Percentiles rank a stretch among this genome's conserved stretches.
phyloP scores from a whole-genome alignment of 2,113 vertebrate species.

The Campylomormyrus tamandua region DNA sequence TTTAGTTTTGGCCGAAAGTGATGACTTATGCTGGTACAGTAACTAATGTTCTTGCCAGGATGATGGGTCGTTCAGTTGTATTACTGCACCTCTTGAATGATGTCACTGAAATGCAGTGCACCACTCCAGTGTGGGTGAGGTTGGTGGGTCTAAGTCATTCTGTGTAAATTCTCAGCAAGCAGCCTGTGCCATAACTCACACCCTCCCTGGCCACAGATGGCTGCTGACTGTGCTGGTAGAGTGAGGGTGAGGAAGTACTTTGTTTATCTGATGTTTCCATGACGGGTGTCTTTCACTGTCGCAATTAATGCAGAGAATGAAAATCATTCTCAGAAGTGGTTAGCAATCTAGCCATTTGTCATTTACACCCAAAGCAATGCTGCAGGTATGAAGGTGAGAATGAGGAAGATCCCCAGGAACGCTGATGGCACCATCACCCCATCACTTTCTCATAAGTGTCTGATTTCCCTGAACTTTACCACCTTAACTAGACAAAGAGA shows the following conservation, averaged over 20 bases:
- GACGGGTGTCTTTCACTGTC: background rate
- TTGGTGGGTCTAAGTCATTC: background rate
- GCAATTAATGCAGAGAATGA: background rate
- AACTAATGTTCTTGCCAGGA: background rate
- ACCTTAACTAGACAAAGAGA: background rate
- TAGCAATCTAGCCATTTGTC: background rate
- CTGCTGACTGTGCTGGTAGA: background rate
- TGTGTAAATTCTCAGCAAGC: background rate
- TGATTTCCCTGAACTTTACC: background rate
- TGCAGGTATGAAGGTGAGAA: background rate
- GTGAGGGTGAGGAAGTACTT: background rate
- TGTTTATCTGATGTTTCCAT: constrained; percentile 13
- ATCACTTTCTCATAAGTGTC: background rate
- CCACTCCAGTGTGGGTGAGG: background rate
- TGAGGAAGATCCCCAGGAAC: background rate
- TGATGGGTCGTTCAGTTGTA: background rate
- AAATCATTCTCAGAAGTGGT: background rate
- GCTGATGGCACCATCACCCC: background rate
- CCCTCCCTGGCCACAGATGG: background rate
- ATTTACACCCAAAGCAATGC: background rate
- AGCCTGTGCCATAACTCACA: background rate
- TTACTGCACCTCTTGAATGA: background rate
- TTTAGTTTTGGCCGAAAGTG: background rate
- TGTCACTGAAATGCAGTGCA: background rate
- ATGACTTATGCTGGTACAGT: background rate